phyloP scores from a whole-genome alignment of 1,140 invertebrate species.

The Brachystomella parvula region DNA sequence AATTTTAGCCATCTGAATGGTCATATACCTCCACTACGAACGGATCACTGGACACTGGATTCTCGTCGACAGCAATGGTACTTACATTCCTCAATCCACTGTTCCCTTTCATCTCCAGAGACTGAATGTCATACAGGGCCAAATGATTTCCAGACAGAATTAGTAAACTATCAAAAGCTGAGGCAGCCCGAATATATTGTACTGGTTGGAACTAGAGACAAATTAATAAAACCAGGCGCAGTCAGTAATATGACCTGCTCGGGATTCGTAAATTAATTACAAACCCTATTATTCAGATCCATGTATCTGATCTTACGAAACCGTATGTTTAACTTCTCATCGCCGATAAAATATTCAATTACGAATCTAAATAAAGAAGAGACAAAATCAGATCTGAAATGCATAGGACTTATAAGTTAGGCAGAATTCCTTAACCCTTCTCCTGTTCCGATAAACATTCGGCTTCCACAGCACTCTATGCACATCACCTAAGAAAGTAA shows the following conservation, averaged over 20 bases:
- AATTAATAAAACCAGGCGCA: not conserved
- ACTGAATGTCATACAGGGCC: conserved; percentile 32
- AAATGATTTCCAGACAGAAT: conserved; percentile 27
- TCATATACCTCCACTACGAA: conserved; percentile 30
- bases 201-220: conserved; percentile 27
- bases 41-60: conserved; percentile 29
- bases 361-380: conserved; percentile 18
- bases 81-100: conserved; percentile 23
- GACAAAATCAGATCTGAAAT: not conserved
- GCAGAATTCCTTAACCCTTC: conserved; percentile 26
- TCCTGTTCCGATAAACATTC: conserved; percentile 34
- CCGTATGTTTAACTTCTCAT: conserved; percentile 20
- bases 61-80: conserved; percentile 35
- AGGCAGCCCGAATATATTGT: conserved; percentile 27
- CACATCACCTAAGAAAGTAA: conserved; percentile 29
- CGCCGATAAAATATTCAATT: conserved; percentile 35
- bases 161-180: conserved; percentile 34
- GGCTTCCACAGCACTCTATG: conserved; percentile 33
- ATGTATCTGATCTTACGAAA: conserved; percentile 26
- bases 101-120: conserved; percentile 30
- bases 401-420: not conserved
- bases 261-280: not conserved
- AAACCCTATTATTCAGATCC: conserved; percentile 5
- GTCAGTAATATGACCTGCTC: not conserved
- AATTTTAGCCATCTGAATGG: not conserved